phyloP scores from a whole-genome alignment of 1,140 invertebrate genomes.

The Probaryconus sp. region DNA sequence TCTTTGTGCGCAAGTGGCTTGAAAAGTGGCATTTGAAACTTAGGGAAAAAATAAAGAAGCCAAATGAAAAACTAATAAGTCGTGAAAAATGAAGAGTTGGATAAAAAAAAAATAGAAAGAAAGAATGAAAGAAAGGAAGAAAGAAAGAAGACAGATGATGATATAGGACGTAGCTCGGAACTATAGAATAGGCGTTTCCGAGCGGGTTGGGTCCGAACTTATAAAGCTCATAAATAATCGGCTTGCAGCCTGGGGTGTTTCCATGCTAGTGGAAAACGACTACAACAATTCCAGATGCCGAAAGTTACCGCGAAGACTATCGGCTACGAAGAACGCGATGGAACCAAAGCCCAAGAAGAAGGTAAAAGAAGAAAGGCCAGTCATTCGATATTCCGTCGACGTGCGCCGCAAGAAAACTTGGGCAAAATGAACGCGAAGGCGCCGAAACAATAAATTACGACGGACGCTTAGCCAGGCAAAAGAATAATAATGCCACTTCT shows the following conservation, averaged over 20 bases:
- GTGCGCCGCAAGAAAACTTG: conserved; percentile 55
- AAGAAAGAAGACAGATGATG: conserved; percentile 43
- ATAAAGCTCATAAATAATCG: conserved; percentile 72
- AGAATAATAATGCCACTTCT: conserved; percentile 40
- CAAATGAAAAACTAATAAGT: conserved; percentile 55
- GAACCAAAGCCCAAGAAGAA: conserved; percentile 51
- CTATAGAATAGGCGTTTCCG: conserved; percentile 68
- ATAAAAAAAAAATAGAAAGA: conserved; percentile 3
- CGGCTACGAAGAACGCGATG: conserved; percentile 19
- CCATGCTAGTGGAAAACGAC: conserved; percentile 64
- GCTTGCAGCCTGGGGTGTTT: conserved; percentile 61
- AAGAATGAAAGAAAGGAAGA: neutral
- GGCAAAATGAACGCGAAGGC: conserved; percentile 33
- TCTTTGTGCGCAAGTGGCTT: conserved; percentile 41
- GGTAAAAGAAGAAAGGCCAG: conserved; percentile 16
- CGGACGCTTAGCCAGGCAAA: conserved; percentile 19
- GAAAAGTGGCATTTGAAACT: conserved; percentile 44
- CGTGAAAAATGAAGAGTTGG: conserved; percentile 38
- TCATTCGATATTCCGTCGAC: conserved; percentile 65
- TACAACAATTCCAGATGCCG: conserved; percentile 56
- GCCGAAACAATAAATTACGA: conserved; percentile 54
- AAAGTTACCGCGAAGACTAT: conserved; percentile 53
- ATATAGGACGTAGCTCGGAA: conserved; percentile 53
- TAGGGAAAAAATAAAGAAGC: conserved; percentile 40
- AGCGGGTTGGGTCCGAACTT: conserved; percentile 64